Percentiles rank a stretch among this genome's conserved stretches.
phyloP scores from a whole-genome alignment of 2,888 invertebrate species.

The Brachyopa scutellaris region DNA sequence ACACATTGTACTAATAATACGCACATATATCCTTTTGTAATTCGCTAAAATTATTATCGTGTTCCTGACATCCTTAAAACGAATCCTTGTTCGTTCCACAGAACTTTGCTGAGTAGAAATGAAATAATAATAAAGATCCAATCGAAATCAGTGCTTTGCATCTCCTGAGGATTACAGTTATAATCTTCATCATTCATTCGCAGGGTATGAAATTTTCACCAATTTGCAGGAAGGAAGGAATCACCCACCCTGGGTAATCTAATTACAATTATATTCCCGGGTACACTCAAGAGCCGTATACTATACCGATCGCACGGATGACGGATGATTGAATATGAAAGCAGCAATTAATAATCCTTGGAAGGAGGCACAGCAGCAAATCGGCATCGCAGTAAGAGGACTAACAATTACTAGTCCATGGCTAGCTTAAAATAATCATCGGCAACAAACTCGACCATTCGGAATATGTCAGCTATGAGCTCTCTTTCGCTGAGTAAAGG shows the following conservation, averaged over 20 bases:
- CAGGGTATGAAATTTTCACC: constrained; percentile 47
- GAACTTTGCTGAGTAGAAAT: neutral
- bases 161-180: constrained; percentile 52
- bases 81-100: constrained; percentile 10
- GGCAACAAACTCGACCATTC: constrained; percentile 18
- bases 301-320: constrained; percentile 42
- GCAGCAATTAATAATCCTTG: constrained; percentile 67
- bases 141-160: constrained; percentile 45
- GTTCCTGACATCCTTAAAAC: constrained; percentile 62
- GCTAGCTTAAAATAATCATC: constrained; percentile 52
- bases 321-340: constrained; percentile 69
- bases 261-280: constrained; percentile 62
- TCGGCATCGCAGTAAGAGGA: neutral
- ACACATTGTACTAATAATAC: constrained; percentile 21
- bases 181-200: constrained; percentile 64
- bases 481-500: neutral
- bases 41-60: constrained; percentile 67
- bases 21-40: constrained; percentile 57
- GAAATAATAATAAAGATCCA: constrained; percentile 42
- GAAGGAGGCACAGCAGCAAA: neutral
- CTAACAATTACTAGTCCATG: constrained; percentile 45
- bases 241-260: constrained; percentile 28
- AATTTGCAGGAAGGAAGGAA: neutral
- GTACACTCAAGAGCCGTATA: constrained; percentile 29
- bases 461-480: constrained; percentile 23